Conservation (phyloP, 1,140 invertebrate genomes). For the Hyles vespertilio region DNA sequence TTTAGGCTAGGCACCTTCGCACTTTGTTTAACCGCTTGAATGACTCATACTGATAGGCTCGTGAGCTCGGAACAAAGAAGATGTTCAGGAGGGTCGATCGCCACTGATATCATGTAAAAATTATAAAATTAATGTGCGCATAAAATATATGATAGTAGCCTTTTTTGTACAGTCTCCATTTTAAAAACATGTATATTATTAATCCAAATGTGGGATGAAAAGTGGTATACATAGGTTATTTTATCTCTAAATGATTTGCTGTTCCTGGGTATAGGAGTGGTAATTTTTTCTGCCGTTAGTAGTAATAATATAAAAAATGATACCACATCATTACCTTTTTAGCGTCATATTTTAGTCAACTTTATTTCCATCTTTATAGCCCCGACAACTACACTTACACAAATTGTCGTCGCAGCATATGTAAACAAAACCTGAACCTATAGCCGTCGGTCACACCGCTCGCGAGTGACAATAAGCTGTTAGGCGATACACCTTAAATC, state of each 20-base stretch:
- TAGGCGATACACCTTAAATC: conserved; percentile 15
- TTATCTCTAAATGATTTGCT: background rate
- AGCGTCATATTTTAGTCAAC: too few species aligned
- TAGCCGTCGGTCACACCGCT: conserved; percentile 6
- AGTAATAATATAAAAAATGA: too few species aligned
- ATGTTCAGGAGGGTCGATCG: background rate
- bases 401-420: background rate
- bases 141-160: background rate
- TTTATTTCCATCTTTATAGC: too few species aligned
- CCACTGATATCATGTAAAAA: too few species aligned
- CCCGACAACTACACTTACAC: too few species aligned
- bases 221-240: background rate
- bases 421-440: background rate
- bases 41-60: conserved; percentile 6
- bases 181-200: background rate
- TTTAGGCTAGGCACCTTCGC: conserved; percentile 12
- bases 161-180: background rate
- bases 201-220: too few species aligned
- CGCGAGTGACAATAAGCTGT: background rate
- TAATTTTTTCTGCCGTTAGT: too few species aligned
- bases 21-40: conserved; percentile 15
- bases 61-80: background rate
- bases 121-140: too few species aligned
- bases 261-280: background rate
- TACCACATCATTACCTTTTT: background rate